Conservation (phyloP, 2,113 vertebrate species). For the Dermatemys mawii region DNA sequence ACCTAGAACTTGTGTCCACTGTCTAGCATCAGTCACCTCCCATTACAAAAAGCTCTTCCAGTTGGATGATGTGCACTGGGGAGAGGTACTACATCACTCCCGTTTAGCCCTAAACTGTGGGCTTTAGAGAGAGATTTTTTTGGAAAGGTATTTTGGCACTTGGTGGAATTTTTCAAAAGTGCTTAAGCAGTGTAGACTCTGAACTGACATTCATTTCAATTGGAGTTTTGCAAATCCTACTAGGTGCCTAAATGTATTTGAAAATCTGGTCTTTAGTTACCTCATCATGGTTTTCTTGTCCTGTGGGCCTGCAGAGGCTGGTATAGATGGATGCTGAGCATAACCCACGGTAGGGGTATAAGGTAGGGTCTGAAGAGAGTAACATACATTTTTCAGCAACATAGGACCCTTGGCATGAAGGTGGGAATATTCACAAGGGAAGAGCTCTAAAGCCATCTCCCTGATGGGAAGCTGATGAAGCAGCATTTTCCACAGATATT, state of each 20-base stretch:
- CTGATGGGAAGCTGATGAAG: neutral
- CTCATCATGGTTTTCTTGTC: neutral
- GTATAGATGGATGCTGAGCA: neutral
- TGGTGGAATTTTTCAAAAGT: neutral
- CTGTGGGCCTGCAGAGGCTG: neutral
- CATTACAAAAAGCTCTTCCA: neutral
- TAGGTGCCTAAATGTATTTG: neutral
- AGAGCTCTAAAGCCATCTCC: neutral
- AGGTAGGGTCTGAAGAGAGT: neutral
- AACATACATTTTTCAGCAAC: rapidly evolving
- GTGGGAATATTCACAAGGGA: neutral
- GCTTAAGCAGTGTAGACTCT: neutral
- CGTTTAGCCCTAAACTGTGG: neutral
- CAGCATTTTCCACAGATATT: neutral
- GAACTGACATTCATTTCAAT: too few species aligned
- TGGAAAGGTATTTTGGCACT: neutral
- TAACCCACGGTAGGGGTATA: neutral
- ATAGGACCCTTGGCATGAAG: neutral
- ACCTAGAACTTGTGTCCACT: neutral
- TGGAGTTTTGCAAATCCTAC: rapidly evolving
- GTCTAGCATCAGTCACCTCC: neutral
- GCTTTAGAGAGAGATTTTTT: neutral
- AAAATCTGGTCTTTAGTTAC: neutral
- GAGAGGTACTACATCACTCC: neutral
- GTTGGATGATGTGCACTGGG: neutral